Evolutionary conservation across 2,888 invertebrate genomes (phyloP).

Genomic region (Icerya purchasi): DNA sequence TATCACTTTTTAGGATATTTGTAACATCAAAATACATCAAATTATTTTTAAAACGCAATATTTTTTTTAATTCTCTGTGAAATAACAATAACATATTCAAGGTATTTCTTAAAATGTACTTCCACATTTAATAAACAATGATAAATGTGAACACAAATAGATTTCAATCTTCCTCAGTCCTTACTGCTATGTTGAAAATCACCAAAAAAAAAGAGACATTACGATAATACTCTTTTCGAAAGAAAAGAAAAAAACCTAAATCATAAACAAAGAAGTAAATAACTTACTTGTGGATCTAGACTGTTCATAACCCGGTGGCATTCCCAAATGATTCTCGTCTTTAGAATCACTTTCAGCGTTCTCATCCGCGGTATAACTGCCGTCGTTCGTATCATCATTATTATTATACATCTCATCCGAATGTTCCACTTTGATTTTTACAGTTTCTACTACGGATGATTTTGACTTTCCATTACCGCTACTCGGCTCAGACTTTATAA

Average conservation of each 20-base stretch:
- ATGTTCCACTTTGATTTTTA: conserved; percentile 12
- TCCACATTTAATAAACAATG: no score
- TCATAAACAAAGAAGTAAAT: background rate
- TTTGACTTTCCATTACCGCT: background rate
- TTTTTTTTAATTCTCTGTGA: no score
- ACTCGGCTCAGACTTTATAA: background rate
- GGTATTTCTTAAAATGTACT: no score
- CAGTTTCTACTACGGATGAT: conserved; percentile 7
- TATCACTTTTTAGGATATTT: no score
- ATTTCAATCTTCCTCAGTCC: no score
- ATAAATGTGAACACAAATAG: no score
- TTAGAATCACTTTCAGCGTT: conserved; percentile 8
- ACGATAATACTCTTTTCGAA: no score
- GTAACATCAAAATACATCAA: no score
- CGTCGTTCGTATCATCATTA: conserved; percentile 12
- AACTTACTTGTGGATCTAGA: conserved; percentile 6
- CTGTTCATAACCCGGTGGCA: background rate
- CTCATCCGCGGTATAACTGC: conserved; percentile 10
- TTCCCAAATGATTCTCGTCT: conserved; percentile 2
- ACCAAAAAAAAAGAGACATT: no score
- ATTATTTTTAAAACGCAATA: no score
- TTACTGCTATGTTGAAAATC: no score
- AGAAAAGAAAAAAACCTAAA: background rate
- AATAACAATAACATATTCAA: no score
- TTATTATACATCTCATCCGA: conserved; percentile 10